Evolutionary conservation across 2,113 vertebrate species (phyloP), one percentile per base, ranked within the genome.

Genomic region (Athene cunicularia): DNA sequence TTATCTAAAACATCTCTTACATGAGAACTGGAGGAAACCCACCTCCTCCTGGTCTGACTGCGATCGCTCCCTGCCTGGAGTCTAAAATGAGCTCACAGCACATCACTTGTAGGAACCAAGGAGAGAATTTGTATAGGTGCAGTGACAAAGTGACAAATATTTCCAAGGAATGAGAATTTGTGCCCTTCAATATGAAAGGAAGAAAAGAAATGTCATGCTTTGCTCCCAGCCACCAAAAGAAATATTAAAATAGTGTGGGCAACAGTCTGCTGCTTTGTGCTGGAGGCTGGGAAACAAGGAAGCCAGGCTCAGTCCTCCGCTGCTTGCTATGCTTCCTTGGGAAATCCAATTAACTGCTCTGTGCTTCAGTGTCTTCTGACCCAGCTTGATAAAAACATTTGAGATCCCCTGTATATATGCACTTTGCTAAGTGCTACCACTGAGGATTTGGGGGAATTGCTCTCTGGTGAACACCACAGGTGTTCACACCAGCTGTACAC

Each of bases 281-380:
- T 63, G 68, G 56, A 90, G 67, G 39, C 76, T 93, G 73, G 80
- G 35, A 84, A 86, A 80, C 52, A 75, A 74, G 68, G 47, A 80
- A 86, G 30, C 9, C 63, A 90, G 63, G 35, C 53, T 92, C 56
- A 77, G 88, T 35, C 49, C 68, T 90, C 47, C 0, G 1, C 55
- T 33, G 43, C 86, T 94, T 63, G 55, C 88, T 80, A 24, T 50
- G 76, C 76, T 67, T 80, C 68, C 94, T 43, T 75, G 47, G 80
- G 88, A 96, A 95, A 96, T 81, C 68, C 67, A 95, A 80, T 93
- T 93, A 95, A 80, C 49, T 83, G 67, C 86, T 94, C 80, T 72
- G n/a, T 7, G 47, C 82, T 80, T 86, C 88, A 4, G 27, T 35
- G 67, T 81, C 80, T 92, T 84, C 86, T 91, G 95, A 81, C 56